phyloP scores from a whole-genome alignment of 2,113 vertebrate genomes.

The Poeciliopsis prolifica region DNA sequence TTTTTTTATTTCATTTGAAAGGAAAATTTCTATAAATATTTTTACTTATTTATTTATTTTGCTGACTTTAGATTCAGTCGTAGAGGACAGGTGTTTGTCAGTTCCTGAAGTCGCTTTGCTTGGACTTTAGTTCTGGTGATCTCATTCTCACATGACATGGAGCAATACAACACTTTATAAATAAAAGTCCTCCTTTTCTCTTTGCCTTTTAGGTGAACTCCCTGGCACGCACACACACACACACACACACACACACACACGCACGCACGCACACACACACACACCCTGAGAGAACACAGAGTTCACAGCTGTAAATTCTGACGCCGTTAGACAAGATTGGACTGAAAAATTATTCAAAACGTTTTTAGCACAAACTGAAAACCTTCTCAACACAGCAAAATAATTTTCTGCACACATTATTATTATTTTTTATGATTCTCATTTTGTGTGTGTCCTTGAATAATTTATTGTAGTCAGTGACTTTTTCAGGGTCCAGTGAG shows the following conservation, averaged over 20 bases:
- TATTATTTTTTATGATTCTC: not conserved
- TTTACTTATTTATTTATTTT: not conserved
- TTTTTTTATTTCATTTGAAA: not conserved
- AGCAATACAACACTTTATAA: conserved; percentile 19
- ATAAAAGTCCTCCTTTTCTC: conserved; percentile 27
- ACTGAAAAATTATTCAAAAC: not conserved
- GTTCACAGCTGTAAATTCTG: not conserved
- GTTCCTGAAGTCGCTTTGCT: conserved; percentile 9
- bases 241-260: not conserved
- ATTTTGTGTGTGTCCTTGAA: not conserved
- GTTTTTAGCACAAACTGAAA: not conserved
- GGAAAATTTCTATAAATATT: not conserved
- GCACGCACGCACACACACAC: no score
- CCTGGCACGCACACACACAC: not conserved
- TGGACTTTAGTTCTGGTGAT: conserved; percentile 46
- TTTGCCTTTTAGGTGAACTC: conserved; percentile 20
- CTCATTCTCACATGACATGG: conserved; percentile 47
- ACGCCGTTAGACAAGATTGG: not conserved
- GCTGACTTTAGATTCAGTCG: conserved; percentile 4
- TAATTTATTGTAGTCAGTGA: not conserved
- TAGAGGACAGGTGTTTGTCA: not conserved
- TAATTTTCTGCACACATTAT: not conserved
- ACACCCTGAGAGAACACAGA: not conserved
- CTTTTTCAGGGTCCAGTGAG: not conserved
- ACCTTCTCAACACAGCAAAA: not conserved